Evolutionary conservation across 2,113 vertebrate genomes (phyloP).

Genomic region (Oryzias curvinotus): DNA sequence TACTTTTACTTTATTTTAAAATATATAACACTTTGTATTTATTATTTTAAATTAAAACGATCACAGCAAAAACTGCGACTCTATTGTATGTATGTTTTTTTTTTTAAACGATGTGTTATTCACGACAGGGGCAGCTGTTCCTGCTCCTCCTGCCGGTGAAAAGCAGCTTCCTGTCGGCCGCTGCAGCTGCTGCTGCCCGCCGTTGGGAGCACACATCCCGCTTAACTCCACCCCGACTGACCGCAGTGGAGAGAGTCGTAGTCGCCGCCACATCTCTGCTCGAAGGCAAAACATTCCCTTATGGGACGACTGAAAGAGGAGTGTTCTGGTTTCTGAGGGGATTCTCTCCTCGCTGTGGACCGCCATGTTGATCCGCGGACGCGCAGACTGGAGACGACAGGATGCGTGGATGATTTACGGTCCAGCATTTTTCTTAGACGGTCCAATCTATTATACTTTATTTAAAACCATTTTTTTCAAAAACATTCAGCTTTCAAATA

Average conservation of each 20-base stretch:
- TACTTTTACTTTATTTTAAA: not conserved
- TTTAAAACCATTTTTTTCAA: not conserved
- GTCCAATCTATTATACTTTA: not conserved
- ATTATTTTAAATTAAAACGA: not conserved
- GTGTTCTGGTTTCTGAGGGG: not conserved
- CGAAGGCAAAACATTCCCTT: not conserved
- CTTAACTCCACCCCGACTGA: slow-evolving; percentile 7
- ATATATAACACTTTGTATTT: not conserved
- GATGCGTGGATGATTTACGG: not conserved
- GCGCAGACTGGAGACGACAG: slow-evolving; percentile 4
- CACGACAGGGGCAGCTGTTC: slow-evolving; percentile 48
- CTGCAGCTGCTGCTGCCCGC: slow-evolving; percentile 40
- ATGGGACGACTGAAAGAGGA: not conserved
- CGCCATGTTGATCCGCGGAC: slow-evolving; percentile 34
- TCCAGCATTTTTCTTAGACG: not conserved
- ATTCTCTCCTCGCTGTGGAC: slow-evolving; percentile 19
- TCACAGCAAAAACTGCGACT: not conserved
- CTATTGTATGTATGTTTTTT: not conserved
- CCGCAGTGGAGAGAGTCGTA: not conserved
- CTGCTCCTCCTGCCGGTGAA: slow-evolving; percentile 59
- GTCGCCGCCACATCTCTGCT: not conserved
- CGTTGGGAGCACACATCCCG: not conserved
- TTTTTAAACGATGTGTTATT: not conserved
- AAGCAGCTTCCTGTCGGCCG: slow-evolving; percentile 64
- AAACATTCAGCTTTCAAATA: not conserved